A percentile compares a stretch with the other conserved stretches of the same genome.
Evolutionary conservation across 2,797 vertebrate genomes (phyloP).

Genomic region (Philypnodon macrostomus): DNA sequence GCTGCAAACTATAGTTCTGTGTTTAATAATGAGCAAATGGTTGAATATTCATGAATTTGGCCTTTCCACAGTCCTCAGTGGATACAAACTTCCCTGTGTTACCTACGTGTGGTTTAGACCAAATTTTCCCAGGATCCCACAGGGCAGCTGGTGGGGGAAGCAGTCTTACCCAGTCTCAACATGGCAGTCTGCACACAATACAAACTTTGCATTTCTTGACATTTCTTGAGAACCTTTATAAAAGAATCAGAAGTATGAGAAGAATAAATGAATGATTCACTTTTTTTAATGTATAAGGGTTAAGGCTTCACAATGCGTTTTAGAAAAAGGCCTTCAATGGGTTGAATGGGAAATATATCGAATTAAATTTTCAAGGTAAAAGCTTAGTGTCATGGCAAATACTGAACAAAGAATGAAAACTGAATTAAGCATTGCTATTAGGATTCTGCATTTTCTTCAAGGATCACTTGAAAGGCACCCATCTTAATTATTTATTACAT

Average conservation of each 20-base stretch:
- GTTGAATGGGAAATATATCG: constrained; percentile 23
- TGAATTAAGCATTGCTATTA: constrained; percentile 1
- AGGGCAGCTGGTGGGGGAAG: constrained; percentile 32
- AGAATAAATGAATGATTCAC: neutral
- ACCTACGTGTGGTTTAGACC: constrained; percentile 50
- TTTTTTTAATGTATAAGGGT: neutral
- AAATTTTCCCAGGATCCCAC: constrained; percentile 36
- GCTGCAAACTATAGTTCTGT: constrained; percentile 34
- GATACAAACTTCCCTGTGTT: constrained; percentile 40
- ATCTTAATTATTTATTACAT: too few species aligned
- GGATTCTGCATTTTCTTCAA: constrained; percentile 15
- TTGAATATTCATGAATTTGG: constrained; percentile 71
- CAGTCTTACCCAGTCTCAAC: constrained; percentile 20
- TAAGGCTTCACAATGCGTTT: neutral
- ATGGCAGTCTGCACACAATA: neutral
- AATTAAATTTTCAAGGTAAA: constrained; percentile 47
- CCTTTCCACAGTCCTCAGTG: constrained; percentile 59
- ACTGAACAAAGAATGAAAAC: constrained; percentile 17
- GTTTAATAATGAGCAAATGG: constrained; percentile 53
- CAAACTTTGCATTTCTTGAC: neutral
- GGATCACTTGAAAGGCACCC: constrained; percentile 19
- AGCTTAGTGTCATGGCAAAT: constrained; percentile 31
- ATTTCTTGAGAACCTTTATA: constrained; percentile 12
- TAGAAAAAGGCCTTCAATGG: constrained; percentile 10
- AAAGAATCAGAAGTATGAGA: constrained; percentile 23